A percentile compares a stretch with the other conserved stretches of the same genome.
Conservation (phyloP, 2,113 vertebrate genomes). For the Hymenochirus boettgeri region DNA sequence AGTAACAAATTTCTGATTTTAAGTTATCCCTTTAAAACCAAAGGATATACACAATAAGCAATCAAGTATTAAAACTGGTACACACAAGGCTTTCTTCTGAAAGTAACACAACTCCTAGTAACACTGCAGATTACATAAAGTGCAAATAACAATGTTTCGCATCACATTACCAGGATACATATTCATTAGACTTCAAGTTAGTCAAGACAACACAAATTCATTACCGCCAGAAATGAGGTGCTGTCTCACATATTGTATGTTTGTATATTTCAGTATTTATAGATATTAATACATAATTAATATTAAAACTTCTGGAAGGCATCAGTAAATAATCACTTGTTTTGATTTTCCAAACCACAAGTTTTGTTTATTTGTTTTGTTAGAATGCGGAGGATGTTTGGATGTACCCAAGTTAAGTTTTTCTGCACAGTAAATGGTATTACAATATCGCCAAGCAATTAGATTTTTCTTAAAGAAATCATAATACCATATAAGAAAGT, state of each 20-base stretch:
- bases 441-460: conserved; percentile 76
- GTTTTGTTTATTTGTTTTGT: not conserved
- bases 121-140: no score
- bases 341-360: not conserved
- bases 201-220: no score
- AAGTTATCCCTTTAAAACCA: no score
- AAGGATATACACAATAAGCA: no score
- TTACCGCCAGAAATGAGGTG: no score
- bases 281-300: not conserved
- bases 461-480: conserved; percentile 70
- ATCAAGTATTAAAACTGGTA: no score
- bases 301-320: not conserved
- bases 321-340: not conserved
- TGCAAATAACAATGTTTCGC: no score
- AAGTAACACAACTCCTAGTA: no score
- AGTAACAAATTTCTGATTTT: no score
- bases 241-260: not conserved
- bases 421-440: conserved; percentile 52
- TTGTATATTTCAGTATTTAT: not conserved
- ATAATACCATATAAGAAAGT: conserved; percentile 71
- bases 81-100: no score
- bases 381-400: conserved; percentile 43
- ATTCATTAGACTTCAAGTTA: no score
- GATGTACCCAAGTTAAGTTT: conserved; percentile 47
- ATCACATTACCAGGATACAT: no score